Evolutionary conservation across 1,140 invertebrate genomes (phyloP), one percentile per base, ranked within the genome.

Genomic region (Eriosoma lanigerum): DNA sequence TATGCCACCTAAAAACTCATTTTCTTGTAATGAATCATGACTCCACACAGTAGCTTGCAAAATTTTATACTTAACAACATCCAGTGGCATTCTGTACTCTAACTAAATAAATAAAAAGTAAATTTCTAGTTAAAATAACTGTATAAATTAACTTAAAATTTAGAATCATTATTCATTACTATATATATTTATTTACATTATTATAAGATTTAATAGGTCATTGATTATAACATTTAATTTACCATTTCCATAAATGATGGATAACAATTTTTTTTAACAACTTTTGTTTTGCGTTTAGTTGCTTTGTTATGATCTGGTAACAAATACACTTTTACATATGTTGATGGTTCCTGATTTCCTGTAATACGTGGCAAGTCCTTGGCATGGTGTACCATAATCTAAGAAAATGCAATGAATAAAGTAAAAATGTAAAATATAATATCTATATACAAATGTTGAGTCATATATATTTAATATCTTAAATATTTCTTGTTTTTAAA

Each of bases 181-280:
- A n/a, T n/a, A n/a, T n/a, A n/a, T n/a, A n/a, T n/a, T n/a, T n/a
- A n/a, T 17, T 52, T 19, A 19, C 50, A 52, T 52, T 56, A 2
- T 19, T 52, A 56, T 15, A 29, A 29, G 0, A 15, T 60, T 62
- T 29, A 29, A 32, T 17, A 32, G 17, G 8, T 54, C 3, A n/a
- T n/a, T n/a, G 12, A 0, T 58, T 12, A 58, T 58, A 58, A 58
- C 24, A 24, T 58, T 58, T 12, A 3, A 32, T 32, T 72, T 87
- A 96, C 94, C 93, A 96, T 96, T 90, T 98, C 96, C 95, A 98
- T 98, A 87, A 96, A 99, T 32, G 95, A 96, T 10, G 96, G 96
- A 88, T 98, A 94, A 85, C 93, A 95, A 85, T 94, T 96, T 83
- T 93, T 92, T 83, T 93, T 93, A 1, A 97, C 90, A 26, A 97